Base-by-base conservation (phyloP, 2,113 vertebrate species). In the Amphiprion ocellaris region DNA sequence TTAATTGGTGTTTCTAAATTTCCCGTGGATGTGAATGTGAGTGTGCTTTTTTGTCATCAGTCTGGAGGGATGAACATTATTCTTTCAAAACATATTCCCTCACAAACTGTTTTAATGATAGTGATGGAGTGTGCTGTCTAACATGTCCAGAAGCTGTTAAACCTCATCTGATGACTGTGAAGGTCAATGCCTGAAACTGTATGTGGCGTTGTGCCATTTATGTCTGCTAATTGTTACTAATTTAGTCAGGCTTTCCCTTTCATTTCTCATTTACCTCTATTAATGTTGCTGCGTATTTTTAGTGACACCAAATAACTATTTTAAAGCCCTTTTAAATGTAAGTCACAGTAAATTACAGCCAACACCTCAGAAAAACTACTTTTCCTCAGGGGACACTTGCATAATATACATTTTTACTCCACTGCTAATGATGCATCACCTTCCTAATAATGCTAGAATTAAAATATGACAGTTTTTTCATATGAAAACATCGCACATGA, bases 401-500 rank as follows among this genome's bases (percentile, higher is more conserved):
- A 39, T 39, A 21, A 17, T 19, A 7, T 50, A n/a, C 26, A 19
- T 47, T 21, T 39, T 60, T 39, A 60, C 30, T 0, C 37, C 30
- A 12, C 10, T 17, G 16, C 49, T 19, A 50, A 19, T 44, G 0
- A 41, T 21, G 24, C 10, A 19, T 9, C 54, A 19, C 52, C 8
- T 52, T 23, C 33, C 39, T 0, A 39, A 14, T 41, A 47, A 60
- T 30, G 44, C 15, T 4, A 33, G n/a, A 14, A 21, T 33, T 53
- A 53, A 71, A 33, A 54, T n/a, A 41, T 41, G 11, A 58, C 14
- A 6, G 10, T 37, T 47, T 54, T 70, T 70, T 69, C n/a, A 28
- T 21, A 10, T 49, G 52, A 26, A 49, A 47, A 64, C 26, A 12
- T 56, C 37, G 26, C 30, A 30, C 30, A 30, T 30, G 5, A 30